A percentile compares a stretch with the other conserved stretches of the same genome.
Conservation (phyloP, 2,888 invertebrate genomes). For the Zeuzera pyrina region DNA sequence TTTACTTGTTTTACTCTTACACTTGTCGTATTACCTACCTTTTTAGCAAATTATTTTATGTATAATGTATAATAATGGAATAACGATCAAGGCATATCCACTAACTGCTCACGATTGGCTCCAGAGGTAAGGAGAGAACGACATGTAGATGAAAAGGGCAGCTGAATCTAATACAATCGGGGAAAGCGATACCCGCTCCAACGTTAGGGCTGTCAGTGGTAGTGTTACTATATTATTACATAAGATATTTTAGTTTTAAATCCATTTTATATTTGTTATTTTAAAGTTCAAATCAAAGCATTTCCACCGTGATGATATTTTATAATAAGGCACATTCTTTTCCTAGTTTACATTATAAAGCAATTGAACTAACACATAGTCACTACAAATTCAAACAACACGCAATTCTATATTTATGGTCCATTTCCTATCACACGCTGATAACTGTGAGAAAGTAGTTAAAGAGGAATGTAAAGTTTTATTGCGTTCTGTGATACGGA, state of each 20-base stretch:
- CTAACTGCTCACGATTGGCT: no score
- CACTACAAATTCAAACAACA: constrained; percentile 17
- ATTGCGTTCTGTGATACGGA: constrained; percentile 58
- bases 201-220: constrained; percentile 43
- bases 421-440: constrained; percentile 53
- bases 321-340: no score
- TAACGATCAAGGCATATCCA: no score
- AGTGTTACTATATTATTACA: neutral
- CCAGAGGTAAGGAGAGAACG: constrained; percentile 48
- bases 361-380: neutral
- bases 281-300: no score
- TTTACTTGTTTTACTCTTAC: no score
- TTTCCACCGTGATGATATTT: no score
- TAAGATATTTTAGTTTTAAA: neutral
- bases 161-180: constrained; percentile 73
- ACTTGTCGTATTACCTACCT: no score
- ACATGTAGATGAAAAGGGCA: constrained; percentile 73
- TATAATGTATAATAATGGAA: no score
- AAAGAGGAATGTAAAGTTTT: constrained; percentile 67
- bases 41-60: no score
- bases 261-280: neutral
- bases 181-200: constrained; percentile 62
- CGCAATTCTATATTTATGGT: constrained; percentile 33
- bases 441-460: constrained; percentile 63
- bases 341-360: neutral